Percentiles rank a stretch among this genome's conserved stretches.
phyloP scores from a whole-genome alignment of 2,113 vertebrate genomes.

The Dendropsophus ebraccatus region DNA sequence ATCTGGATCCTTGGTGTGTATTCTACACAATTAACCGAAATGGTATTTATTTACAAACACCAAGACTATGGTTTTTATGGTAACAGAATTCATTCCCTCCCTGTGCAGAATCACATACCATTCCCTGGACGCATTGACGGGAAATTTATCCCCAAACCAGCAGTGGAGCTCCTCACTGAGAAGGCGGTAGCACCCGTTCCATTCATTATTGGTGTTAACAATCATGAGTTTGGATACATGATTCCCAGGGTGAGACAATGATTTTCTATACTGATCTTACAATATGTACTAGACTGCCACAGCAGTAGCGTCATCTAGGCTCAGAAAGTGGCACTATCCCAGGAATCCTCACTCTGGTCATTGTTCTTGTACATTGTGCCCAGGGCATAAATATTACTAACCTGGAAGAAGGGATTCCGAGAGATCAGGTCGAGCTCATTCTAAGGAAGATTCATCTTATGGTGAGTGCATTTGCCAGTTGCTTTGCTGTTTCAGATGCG shows the following conservation, averaged over 20 bases:
- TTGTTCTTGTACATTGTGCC: background rate
- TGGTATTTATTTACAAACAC: too few species aligned
- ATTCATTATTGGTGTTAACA: conserved; percentile 56
- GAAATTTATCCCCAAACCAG: conserved; percentile 54
- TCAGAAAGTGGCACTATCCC: background rate
- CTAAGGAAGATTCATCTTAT: background rate
- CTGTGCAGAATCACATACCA: conserved; percentile 23
- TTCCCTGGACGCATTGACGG: conserved; percentile 44
- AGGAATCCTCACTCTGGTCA: background rate
- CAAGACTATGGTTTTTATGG: background rate
- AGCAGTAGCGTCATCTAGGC: background rate
- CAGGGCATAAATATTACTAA: background rate
- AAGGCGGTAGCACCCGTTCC: conserved; percentile 51
- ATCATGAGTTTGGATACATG: conserved; percentile 61
- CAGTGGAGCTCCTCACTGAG: conserved; percentile 52
- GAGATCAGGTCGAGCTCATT: background rate
- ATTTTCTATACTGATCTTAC: background rate
- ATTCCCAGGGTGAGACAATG: background rate
- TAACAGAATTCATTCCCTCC: background rate
- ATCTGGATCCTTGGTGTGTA: background rate
- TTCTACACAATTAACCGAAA: background rate
- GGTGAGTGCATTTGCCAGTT: background rate
- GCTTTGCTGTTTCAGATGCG: too few species aligned
- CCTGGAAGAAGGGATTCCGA: background rate
- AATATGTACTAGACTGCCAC: background rate